These are phyloP conservation scores for Acyrthosiphon pisum DNA, from an alignment of 1,140 invertebrate genomes.

Conservation along the genomic window DNA sequence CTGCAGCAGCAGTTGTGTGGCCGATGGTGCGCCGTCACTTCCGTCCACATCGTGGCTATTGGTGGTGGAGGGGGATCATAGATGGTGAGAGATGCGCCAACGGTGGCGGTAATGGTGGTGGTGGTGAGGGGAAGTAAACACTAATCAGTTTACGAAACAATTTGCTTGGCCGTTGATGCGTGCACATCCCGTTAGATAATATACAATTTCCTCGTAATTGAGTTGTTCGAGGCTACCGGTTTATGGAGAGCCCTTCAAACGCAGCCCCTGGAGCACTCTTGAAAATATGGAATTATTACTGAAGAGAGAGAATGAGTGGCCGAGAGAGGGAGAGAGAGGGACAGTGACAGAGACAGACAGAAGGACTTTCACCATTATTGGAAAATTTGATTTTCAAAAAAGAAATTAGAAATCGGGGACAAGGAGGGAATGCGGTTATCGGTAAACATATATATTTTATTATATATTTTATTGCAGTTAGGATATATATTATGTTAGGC, in stretches of 20 bases:
- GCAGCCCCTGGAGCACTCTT: constrained; percentile 54
- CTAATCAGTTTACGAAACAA: constrained; percentile 58
- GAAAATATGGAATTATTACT: constrained; percentile 56
- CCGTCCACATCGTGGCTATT: neutral
- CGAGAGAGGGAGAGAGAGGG: neutral
- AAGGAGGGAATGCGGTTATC: neutral
- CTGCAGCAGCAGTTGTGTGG: neutral
- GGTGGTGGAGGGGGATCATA: neutral
- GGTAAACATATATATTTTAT: neutral
- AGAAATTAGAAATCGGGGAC: constrained; percentile 36
- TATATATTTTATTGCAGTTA: neutral
- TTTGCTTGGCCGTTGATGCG: constrained; percentile 57
- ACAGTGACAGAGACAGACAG: neutral
- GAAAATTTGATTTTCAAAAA: constrained; percentile 48
- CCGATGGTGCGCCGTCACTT: neutral
- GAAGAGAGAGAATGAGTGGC: constrained; percentile 10
- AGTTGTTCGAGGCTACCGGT: constrained; percentile 57
- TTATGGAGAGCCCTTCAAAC: constrained; percentile 57
- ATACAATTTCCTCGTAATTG: constrained; percentile 57
- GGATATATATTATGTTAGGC: neutral
- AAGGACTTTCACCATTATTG: neutral
- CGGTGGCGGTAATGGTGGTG: neutral
- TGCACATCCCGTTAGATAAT: constrained; percentile 55
- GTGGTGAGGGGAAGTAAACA: constrained; percentile 34
- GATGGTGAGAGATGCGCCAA: neutral